Base-by-base conservation (phyloP, 2,888 invertebrate species). In the Octodonta nipae region DNA sequence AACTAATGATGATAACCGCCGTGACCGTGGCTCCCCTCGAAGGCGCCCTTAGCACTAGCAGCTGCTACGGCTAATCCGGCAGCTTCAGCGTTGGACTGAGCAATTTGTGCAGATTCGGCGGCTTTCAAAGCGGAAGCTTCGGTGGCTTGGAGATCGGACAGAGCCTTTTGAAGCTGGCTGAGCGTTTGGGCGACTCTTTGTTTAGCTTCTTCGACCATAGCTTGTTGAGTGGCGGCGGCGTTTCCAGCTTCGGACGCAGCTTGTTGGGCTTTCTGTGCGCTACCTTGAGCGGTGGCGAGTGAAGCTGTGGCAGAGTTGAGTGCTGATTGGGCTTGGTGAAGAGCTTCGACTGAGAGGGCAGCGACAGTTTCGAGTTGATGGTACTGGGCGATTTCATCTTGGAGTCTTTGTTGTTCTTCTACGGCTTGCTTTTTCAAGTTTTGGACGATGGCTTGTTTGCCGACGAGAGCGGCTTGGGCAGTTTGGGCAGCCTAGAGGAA, bases 11-110 rank as follows among this genome's bases (percentile, higher is more conserved):
- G n/a, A n/a, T n/a, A n/a, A n/a, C n/a, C n/a, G n/a, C n/a, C n/a
- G n/a, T n/a, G n/a, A n/a, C n/a, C n/a, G n/a, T n/a, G n/a, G n/a
- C n/a, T n/a, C n/a, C n/a, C n/a, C n/a, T n/a, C n/a, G n/a, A n/a
- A n/a, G n/a, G n/a, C n/a, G n/a, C 32, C 24, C 13, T 39, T 39
- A 3, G 44, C 42, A 17, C 45, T 44, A 17, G 45, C 47, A 10
- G 42, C 43, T 12, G 42, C 45, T 2, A 47, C 45, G 6, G 44
- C 44, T 4, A 42, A 39, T 6, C 44, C 46, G 8, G 46, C 80
- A 15, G 73, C 73, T 0, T 75, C 76, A 1, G 79, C 78, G 53
- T 78, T 78, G 25, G 73, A 73, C 45, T 78, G 79, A 0, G 79
- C 79, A 38, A 72, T 69, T 45, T 76, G 75, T 0, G 77, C 80